A percentile compares a stretch with the other conserved stretches of the same genome.
Evolutionary conservation across 92 coral and sea anemone genomes (phyloP).

Genomic region (Phenganax subtilis): DNA sequence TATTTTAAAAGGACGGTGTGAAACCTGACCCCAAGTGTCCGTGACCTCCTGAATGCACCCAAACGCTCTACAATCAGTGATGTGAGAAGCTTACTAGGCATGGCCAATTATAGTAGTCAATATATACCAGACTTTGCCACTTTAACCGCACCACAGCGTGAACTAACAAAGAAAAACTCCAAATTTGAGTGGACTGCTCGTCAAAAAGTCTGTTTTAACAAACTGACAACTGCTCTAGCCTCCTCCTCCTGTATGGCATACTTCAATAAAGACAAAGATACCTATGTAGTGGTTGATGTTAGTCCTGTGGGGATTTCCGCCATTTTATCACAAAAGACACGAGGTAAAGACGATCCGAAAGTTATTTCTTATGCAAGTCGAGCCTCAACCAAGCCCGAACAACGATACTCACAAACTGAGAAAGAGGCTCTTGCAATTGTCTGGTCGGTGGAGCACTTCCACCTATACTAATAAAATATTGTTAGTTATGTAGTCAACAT

Average conservation of each 20-base stretch:
- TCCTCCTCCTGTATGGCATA: too few relatives aligned
- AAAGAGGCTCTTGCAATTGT: neutral
- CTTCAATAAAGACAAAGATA: too few relatives aligned
- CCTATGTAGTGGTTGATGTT: neutral
- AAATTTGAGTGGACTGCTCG: neutral
- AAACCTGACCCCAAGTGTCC: constrained; percentile 1
- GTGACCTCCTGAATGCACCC: neutral
- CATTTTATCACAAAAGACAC: too few relatives aligned
- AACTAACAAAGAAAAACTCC: constrained; percentile 7
- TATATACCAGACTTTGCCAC: constrained; percentile 4
- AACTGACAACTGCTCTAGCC: too few relatives aligned
- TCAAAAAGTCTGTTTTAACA: too few relatives aligned
- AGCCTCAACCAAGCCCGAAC: neutral
- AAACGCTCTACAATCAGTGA: too few relatives aligned
- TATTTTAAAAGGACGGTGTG: neutral
- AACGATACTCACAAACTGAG: neutral
- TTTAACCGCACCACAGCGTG: neutral
- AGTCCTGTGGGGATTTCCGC: neutral
- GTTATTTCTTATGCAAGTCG: too few relatives aligned
- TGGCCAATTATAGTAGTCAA: neutral
- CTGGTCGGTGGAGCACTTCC: too few relatives aligned
- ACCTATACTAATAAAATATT: too few relatives aligned
- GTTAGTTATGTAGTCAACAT: too few relatives aligned
- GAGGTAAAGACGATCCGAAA: too few relatives aligned
- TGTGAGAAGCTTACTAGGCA: neutral